Conservation (phyloP, 1,140 invertebrate species). For the Drosophila neocordata region DNA sequence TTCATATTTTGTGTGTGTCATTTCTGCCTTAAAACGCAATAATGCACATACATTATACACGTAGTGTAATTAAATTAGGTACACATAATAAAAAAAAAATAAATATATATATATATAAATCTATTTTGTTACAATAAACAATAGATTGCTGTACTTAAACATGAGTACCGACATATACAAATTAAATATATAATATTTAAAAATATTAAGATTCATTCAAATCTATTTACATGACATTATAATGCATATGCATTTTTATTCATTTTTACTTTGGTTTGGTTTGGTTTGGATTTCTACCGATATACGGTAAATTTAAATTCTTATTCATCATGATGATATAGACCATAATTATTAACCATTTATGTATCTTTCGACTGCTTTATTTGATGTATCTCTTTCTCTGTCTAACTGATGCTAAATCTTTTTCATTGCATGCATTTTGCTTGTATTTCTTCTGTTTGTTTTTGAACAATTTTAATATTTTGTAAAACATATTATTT, state of each 20-base stretch:
- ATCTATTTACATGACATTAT: slow-evolving; percentile 3
- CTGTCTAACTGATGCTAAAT: slow-evolving; percentile 6
- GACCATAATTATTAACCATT: neutral
- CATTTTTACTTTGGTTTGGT: neutral
- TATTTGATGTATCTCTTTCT: slow-evolving; percentile 1
- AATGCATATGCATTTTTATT: slow-evolving; percentile 2
- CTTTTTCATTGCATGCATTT: neutral
- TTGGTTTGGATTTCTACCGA: neutral
- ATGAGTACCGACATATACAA: neutral
- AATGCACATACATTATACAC: slow-evolving; percentile 2
- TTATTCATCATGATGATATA: neutral
- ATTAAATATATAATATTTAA: slow-evolving; percentile 12
- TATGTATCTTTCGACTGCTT: neutral
- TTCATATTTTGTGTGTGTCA: neutral
- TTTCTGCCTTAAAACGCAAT: neutral
- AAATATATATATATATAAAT: neutral
- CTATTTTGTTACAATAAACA: slow-evolving; percentile 1
- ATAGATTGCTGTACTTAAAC: neutral
- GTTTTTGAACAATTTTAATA: neutral
- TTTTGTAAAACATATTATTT: neutral
- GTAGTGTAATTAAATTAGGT: slow-evolving; percentile 9
- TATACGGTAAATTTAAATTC: neutral
- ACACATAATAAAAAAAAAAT: neutral
- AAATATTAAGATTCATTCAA: slow-evolving; percentile 4
- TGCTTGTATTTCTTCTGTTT: neutral